A percentile compares a stretch with the other conserved stretches of the same genome.
Evolutionary conservation across 2,797 vertebrate genomes (phyloP).

Genomic region (Rhincodon typus): DNA sequence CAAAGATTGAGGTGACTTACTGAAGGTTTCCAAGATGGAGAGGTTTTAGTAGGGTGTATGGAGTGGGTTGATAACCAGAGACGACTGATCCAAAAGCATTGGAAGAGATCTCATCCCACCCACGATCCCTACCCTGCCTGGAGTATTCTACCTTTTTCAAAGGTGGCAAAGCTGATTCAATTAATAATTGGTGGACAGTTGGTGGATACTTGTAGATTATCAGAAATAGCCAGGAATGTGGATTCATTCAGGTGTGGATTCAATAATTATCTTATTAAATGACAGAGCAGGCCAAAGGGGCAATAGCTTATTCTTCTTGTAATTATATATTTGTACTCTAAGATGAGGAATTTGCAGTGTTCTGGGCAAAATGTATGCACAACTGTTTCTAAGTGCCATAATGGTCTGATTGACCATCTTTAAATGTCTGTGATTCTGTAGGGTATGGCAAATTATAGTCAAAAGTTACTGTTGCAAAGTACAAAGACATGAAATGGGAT

Average conservation of each 20-base stretch:
- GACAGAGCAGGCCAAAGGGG: no score
- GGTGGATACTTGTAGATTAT: no score
- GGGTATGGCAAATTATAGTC: neutral
- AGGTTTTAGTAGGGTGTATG: neutral
- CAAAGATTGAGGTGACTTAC: neutral
- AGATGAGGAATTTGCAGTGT: neutral
- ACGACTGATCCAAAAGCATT: neutral
- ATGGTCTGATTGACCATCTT: neutral
- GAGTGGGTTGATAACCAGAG: neutral
- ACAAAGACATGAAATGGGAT: neutral
- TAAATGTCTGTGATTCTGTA: neutral
- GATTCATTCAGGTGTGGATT: no score
- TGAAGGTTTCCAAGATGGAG: neutral
- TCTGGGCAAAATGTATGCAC: neutral
- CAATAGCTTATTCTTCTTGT: no score
- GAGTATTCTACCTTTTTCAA: neutral
- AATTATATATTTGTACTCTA: neutral
- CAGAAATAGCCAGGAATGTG: no score
- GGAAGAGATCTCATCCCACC: neutral
- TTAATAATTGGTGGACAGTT: neutral
- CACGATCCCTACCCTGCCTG: neutral
- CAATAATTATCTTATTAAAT: no score
- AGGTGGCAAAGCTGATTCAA: neutral
- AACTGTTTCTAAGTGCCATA: neutral
- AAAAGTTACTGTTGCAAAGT: neutral